phyloP scores from a whole-genome alignment of 92 coral and sea anemone genomes.

The Isaurus tuberculatus region DNA sequence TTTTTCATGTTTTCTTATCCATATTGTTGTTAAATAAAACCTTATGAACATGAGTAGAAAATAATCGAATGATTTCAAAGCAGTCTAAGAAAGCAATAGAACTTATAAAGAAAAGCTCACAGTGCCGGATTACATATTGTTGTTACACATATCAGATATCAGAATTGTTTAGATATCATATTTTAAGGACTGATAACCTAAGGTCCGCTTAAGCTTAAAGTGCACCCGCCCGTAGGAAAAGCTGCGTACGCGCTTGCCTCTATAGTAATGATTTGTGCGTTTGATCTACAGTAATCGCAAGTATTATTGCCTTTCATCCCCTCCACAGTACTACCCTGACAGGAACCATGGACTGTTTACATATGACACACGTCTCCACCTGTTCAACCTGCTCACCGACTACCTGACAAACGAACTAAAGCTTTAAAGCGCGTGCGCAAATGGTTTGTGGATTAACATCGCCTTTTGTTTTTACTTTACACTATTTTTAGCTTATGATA shows the following conservation, averaged over 20 bases:
- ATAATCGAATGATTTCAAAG: too few species aligned
- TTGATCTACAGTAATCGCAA: not conserved
- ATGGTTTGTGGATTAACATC: conserved; percentile 19
- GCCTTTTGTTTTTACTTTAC: not conserved
- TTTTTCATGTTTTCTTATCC: too few species aligned
- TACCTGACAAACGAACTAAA: conserved; percentile 78
- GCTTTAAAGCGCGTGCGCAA: conserved; percentile 25
- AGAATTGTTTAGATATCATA: too few species aligned
- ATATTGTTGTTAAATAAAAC: too few species aligned
- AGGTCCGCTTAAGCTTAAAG: too few species aligned
- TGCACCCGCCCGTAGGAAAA: too few species aligned
- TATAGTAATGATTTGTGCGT: not conserved
- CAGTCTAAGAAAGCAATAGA: too few species aligned
- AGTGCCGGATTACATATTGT: too few species aligned
- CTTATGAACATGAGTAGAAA: too few species aligned
- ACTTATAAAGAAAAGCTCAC: too few species aligned
- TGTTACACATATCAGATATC: too few species aligned
- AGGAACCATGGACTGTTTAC: conserved; percentile 84
- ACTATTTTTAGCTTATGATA: not conserved
- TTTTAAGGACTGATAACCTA: too few species aligned
- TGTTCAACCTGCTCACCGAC: conserved; percentile 73
- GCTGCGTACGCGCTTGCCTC: not conserved
- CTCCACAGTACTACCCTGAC: conserved; percentile 91
- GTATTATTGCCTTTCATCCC: not conserved
- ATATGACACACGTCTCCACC: conserved; percentile 60